phyloP scores from a whole-genome alignment of 2,113 vertebrate species.

The Alouatta palliata region DNA sequence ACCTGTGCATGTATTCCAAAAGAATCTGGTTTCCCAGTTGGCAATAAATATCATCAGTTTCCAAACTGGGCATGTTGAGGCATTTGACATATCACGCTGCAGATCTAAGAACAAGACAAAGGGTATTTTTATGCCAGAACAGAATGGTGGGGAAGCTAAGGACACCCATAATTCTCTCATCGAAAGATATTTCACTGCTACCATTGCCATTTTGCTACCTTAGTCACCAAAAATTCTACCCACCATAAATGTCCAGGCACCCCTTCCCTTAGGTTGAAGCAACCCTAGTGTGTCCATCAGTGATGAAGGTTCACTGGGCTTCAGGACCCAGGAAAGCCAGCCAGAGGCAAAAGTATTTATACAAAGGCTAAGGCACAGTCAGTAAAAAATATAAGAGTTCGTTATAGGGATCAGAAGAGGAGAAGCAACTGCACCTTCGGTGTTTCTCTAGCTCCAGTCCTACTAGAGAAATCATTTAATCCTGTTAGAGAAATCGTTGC shows the following conservation, averaged over 20 bases:
- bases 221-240: neutral
- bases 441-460: neutral
- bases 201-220: neutral
- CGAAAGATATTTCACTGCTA: neutral
- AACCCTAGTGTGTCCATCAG: neutral
- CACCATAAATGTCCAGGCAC: neutral
- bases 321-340: neutral
- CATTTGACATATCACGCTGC: constrained; percentile 22
- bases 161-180: neutral
- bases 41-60: constrained; percentile 46
- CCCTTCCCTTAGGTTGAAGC: neutral
- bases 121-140: neutral
- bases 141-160: neutral
- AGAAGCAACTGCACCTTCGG: neutral
- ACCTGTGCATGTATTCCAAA: constrained; percentile 10
- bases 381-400: neutral
- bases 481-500: too few species aligned
- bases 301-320: neutral
- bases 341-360: neutral
- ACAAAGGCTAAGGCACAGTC: neutral
- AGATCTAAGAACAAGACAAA: constrained; percentile 57
- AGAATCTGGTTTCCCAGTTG: constrained; percentile 43
- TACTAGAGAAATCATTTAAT: too few species aligned
- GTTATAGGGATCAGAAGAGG: neutral
- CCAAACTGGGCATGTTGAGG: constrained; percentile 60